Base-by-base conservation (phyloP, 2,113 vertebrate genomes). In the Diglossa brunneiventris region DNA sequence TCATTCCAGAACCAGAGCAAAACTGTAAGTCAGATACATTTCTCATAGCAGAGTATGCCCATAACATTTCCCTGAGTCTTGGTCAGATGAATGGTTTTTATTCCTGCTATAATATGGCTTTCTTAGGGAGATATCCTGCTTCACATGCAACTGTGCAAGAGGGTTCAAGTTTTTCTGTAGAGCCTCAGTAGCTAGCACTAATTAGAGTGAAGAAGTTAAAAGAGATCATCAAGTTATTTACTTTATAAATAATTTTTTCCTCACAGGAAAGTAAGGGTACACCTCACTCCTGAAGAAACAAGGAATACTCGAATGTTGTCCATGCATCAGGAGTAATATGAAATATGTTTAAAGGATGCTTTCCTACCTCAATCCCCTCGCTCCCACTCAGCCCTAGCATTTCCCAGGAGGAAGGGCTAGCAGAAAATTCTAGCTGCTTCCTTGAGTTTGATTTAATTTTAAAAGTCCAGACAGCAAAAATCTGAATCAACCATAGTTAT, bases 351-450 rank as follows among this genome's bases (percentile, higher is more conserved):
- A 63, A 72, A 76, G 46, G 39, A 89, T 84, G 19, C 22, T 67
- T 72, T 89, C 64, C 31, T 67, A 21, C 24, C 55, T 66, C 80
- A 80, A n/a, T 53, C 28, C 15, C 30, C 47, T 92, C 50, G 62
- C 16, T 55, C 46, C 14, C 23, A 37, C 76, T 73, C 39, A 50
- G 26, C 33, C 30, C 14, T 27, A 86, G 39, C 46, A 77, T 39
- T 73, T 93, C 59, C 72, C 55, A 69, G 69, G 67, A 88, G 79
- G 49, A 90, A 91, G 26, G 23, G 63, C 58, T 84, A 42, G 66
- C 85, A 83, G 95, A 95, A 94, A 89, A 92, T 79, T 96, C 95
- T 97, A 92, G 35, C 20, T 77, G 50, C 92, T 96, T 98, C 84
- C 95, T 84, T 83, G 75, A 81, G 30, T 97, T 95, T 95, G 81